These are phyloP conservation scores for Catalaphyllia jardinei DNA, from an alignment of 64 coral and sea anemone genomes.

Conservation along the genomic window DNA sequence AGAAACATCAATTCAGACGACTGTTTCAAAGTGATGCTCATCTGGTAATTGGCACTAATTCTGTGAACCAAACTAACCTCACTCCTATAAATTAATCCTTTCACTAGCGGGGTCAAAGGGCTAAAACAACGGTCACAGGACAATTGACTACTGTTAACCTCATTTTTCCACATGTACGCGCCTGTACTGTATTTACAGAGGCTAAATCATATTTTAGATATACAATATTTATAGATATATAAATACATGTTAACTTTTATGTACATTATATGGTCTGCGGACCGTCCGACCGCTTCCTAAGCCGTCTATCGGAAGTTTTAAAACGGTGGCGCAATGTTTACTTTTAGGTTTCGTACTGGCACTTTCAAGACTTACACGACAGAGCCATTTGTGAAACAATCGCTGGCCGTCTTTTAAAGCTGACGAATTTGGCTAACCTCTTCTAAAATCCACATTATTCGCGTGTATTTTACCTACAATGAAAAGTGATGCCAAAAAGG, in stretches of 20 bases:
- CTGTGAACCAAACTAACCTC: background rate
- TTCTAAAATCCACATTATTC: background rate
- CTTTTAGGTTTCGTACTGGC: background rate
- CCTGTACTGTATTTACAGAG: constrained; percentile 18
- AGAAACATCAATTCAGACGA: background rate
- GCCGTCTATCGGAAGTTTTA: background rate
- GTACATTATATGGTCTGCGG: background rate
- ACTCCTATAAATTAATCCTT: background rate
- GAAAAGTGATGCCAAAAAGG: background rate
- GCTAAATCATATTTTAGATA: constrained; percentile 55
- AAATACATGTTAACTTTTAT: constrained; percentile 49
- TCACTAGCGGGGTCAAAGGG: background rate
- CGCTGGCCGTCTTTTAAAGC: background rate
- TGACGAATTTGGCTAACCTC: background rate
- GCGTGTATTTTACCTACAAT: background rate
- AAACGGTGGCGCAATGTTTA: background rate
- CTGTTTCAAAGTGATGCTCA: background rate
- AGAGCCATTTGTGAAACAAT: background rate
- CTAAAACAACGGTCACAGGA: background rate
- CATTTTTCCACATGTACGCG: background rate
- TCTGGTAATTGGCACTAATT: background rate
- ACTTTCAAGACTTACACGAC: background rate
- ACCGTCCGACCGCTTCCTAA: background rate
- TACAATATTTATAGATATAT: constrained; percentile 53
- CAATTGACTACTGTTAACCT: background rate